These are phyloP conservation scores for Chaunax sp. DNA, from an alignment of 2,797 vertebrate species.

Conservation along the genomic window DNA sequence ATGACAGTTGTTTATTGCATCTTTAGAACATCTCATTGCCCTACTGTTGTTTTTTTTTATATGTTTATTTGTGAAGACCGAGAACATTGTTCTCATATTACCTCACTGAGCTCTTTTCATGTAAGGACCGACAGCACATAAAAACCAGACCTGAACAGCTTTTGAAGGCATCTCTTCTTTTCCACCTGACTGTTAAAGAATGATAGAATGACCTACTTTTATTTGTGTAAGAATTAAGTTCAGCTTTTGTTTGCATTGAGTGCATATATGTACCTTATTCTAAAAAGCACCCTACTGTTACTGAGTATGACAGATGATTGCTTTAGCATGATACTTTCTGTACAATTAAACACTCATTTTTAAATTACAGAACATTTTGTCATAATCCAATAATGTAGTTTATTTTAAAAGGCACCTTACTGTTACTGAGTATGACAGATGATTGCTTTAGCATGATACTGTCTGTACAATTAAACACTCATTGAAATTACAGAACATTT, in stretches of 20 bases:
- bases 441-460: slow-evolving; percentile 17
- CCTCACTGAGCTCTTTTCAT: slow-evolving; percentile 34
- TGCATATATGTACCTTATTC: slow-evolving; percentile 20
- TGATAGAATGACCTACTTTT: slow-evolving; percentile 24
- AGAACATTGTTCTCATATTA: slow-evolving; percentile 46
- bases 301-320: slow-evolving; percentile 20
- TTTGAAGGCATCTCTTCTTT: slow-evolving; percentile 50
- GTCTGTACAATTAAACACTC: slow-evolving; percentile 32
- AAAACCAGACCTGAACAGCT: slow-evolving; percentile 48
- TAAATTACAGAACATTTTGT: slow-evolving; percentile 45
- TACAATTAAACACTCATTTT: slow-evolving; percentile 41
- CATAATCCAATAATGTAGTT: too few relatives aligned
- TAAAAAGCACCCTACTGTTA: slow-evolving; percentile 26
- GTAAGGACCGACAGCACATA: slow-evolving; percentile 44
- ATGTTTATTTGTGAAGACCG: slow-evolving; percentile 49
- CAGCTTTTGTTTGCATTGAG: slow-evolving; percentile 39
- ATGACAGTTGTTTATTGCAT: slow-evolving; percentile 57
- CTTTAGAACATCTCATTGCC: slow-evolving; percentile 36
- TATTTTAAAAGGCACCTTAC: slow-evolving; percentile 31
- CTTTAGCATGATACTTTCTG: slow-evolving; percentile 17
- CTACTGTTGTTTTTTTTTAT: slow-evolving; percentile 22
- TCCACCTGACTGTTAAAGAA: slow-evolving; percentile 41
- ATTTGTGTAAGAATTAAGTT: slow-evolving; percentile 50
- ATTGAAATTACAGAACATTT: slow-evolving; percentile 38
- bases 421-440: slow-evolving; percentile 31